Percentiles rank a stretch among this genome's conserved stretches.
phyloP scores from a whole-genome alignment of 2,888 invertebrate species.

The Drosophila mimica region DNA sequence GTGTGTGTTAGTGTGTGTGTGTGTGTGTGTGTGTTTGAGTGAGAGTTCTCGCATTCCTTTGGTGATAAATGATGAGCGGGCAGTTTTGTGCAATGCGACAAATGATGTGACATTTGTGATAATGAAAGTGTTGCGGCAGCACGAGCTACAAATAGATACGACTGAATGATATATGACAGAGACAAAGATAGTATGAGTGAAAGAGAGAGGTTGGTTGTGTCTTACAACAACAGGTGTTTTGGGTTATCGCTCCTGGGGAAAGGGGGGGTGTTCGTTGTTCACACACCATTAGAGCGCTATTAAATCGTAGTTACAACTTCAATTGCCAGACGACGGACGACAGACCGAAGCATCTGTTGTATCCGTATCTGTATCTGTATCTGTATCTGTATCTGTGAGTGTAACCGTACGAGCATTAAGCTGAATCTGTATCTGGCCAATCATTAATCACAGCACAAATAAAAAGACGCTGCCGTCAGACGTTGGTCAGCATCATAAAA shows the following conservation, averaged over 20 bases:
- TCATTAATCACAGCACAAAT: conserved; percentile 75
- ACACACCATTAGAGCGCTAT: conserved; percentile 80
- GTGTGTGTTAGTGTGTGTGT: conserved; percentile 14
- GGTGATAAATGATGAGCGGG: conserved; percentile 83
- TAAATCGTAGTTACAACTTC: conserved; percentile 74
- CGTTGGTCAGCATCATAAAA: conserved; percentile 64
- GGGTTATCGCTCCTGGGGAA: conserved; percentile 48
- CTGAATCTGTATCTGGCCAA: conserved; percentile 32
- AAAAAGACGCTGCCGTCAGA: conserved; percentile 61
- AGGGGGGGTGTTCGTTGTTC: conserved; percentile 32
- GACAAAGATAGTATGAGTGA: background rate
- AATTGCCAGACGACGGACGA: conserved; percentile 61
- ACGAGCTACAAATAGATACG: conserved; percentile 53
- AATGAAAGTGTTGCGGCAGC: conserved; percentile 77
- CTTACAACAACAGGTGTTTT: conserved; percentile 76
- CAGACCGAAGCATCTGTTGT: conserved; percentile 35
- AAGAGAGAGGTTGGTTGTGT: background rate
- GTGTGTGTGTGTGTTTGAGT: conserved; percentile 25
- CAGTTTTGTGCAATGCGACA: conserved; percentile 79
- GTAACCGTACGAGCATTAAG: conserved; percentile 3
- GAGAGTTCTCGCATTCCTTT: conserved; percentile 71
- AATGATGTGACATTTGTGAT: conserved; percentile 82
- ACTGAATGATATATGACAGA: conserved; percentile 36
- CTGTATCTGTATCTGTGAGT: conserved; percentile 13
- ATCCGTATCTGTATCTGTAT: conserved; percentile 18